Base-by-base conservation (phyloP, 1,140 invertebrate genomes). In the Caenorhabditis remanei region DNA sequence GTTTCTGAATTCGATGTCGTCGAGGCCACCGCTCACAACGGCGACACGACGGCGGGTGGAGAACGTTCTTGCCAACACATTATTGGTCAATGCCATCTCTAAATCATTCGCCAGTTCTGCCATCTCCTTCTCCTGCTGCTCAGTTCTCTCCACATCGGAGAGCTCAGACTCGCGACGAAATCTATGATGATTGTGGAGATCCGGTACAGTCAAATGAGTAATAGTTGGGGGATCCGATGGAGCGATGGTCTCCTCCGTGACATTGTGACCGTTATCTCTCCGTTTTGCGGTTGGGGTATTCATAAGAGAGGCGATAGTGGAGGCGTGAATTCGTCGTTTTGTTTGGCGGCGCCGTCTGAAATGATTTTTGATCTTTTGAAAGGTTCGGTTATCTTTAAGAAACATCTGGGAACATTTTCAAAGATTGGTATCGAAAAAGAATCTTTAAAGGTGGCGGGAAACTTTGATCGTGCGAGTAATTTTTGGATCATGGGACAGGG, bases 61-160 rank as follows among this genome's bases (percentile, higher is more conserved):
- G 67, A 91, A 91, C 41, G 91, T 90, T 88, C 90, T 79, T 5
- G 89, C 84, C 9, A 91, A 32, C 14, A 90, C 87, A 65, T 91
- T 91, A 46, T 67, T 89, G 21, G 89, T 85, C 63, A 89, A 82
- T 24, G 87, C 85, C 65, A 71, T 75, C 48, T 88, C 87, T 13
- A 88, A n/a, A 40, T 85, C 84, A 50, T 61, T 85, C 24, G 56
- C 56, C 19, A 85, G 41, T 58, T 58, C 53, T 40, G 53, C 53
- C 53, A 58, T 84, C 21, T 91, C 89, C n/a, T 90, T 89, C 21
- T 90, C 85, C 84, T 92, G 88, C 65, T 92, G 89, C 88, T 91
- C 53, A 48, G 67, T 56, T 79, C 55, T 65, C 50, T 85, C 83
- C 40, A 65, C 56, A 75, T 85, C 71, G 2, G 71, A 79, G n/a